phyloP scores from a whole-genome alignment of 2,113 vertebrate genomes.

The Zootoca vivipara region DNA sequence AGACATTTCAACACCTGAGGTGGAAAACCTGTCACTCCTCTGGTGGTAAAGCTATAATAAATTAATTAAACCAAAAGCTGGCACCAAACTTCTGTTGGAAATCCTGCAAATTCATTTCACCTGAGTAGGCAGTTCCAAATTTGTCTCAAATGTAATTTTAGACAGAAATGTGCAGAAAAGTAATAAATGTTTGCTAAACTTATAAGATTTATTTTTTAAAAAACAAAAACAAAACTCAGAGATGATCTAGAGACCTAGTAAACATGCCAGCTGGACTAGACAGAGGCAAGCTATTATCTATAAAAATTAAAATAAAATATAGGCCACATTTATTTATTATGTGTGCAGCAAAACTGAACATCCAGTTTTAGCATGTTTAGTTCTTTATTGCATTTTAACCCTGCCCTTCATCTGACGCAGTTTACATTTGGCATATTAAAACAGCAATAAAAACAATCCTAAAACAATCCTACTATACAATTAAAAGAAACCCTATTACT shows the following conservation, averaged over 20 bases:
- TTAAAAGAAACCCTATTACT: too few relatives aligned
- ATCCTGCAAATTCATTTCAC: neutral
- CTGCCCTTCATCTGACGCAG: too few relatives aligned
- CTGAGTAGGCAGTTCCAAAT: neutral
- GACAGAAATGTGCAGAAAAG: neutral
- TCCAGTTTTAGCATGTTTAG: too few relatives aligned
- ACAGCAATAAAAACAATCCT: too few relatives aligned
- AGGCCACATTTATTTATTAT: neutral
- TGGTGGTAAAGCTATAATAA: neutral
- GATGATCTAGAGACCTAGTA: neutral
- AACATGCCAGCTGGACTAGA: neutral
- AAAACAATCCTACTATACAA: too few relatives aligned
- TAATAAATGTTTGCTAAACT: neutral
- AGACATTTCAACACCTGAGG: neutral
- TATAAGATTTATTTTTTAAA: neutral
- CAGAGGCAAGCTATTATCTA: neutral
- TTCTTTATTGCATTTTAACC: too few relatives aligned
- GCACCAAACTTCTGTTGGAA: neutral
- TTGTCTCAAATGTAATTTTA: neutral
- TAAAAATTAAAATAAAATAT: constrained; percentile 5
- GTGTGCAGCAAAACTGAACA: too few relatives aligned
- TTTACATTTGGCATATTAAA: too few relatives aligned
- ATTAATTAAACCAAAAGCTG: neutral
- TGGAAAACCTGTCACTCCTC: neutral
- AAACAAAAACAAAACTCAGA: neutral